phyloP scores from a whole-genome alignment of 2,113 vertebrate species.

The Cavia porcellus region DNA sequence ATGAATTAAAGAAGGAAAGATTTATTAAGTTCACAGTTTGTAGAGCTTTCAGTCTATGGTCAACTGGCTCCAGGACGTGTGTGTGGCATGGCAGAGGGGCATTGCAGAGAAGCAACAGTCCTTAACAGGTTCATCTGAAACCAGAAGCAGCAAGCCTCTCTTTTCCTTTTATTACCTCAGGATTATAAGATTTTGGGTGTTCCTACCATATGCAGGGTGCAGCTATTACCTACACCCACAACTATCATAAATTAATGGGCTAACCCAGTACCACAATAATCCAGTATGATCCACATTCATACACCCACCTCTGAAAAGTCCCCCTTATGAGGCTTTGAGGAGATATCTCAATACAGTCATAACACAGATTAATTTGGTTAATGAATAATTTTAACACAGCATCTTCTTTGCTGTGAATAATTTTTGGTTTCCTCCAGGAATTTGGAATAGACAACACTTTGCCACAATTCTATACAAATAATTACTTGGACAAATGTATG shows the following conservation, averaged over 20 bases:
- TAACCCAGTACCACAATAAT: background rate
- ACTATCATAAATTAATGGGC: background rate
- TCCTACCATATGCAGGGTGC: background rate
- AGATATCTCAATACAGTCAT: background rate
- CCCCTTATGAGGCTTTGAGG: background rate
- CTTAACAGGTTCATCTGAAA: background rate
- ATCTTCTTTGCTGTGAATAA: conserved; percentile 3
- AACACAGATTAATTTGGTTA: background rate
- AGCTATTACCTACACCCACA: background rate
- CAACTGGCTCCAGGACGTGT: background rate
- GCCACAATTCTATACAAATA: background rate
- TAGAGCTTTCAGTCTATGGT: background rate
- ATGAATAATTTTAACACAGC: background rate
- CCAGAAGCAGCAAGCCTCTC: background rate
- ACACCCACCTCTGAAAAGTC: background rate
- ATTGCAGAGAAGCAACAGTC: background rate
- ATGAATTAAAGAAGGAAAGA: background rate
- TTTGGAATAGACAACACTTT: background rate
- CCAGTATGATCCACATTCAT: background rate
- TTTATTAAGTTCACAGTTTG: background rate
- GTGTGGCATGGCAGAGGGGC: background rate
- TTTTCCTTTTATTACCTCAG: background rate
- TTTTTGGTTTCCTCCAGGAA: background rate
- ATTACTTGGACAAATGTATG: background rate
- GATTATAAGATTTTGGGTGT: background rate